Evolutionary conservation across 2,113 vertebrate genomes (phyloP).

Genomic region (Sorex araneus): DNA sequence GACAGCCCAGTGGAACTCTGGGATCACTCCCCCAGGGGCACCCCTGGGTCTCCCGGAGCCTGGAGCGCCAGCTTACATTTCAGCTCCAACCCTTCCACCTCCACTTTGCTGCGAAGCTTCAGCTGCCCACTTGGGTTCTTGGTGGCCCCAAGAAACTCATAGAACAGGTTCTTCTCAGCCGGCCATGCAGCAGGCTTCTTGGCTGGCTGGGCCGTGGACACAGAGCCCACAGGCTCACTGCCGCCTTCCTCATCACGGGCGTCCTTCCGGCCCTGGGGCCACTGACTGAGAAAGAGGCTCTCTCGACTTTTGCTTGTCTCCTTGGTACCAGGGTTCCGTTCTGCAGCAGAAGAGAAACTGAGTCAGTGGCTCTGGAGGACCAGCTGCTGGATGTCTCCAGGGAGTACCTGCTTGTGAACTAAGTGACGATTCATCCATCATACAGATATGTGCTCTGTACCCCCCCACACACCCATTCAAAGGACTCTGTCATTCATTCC

Average conservation of each 20-base stretch:
- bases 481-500: not conserved
- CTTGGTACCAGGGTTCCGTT: conserved; percentile 64
- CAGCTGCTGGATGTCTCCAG: not conserved
- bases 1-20: not conserved
- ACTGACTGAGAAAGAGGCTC: conserved; percentile 68
- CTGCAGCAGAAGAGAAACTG: conserved; percentile 62
- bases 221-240: conserved; percentile 53
- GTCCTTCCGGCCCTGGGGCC: conserved; percentile 76
- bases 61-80: conserved; percentile 66
- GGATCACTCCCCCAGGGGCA: not conserved
- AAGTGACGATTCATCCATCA: not conserved
- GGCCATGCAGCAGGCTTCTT: conserved; percentile 76
- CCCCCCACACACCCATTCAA: not conserved
- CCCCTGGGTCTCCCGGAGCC: too few species aligned
- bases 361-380: conserved; percentile 35
- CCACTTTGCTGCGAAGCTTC: conserved; percentile 76
- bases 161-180: conserved; percentile 75
- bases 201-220: conserved; percentile 1
- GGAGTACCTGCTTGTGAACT: not conserved
- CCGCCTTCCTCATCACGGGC: conserved; percentile 53
- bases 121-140: conserved; percentile 73
- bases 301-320: conserved; percentile 68
- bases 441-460: not conserved
- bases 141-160: conserved; percentile 77
- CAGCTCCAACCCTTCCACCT: conserved; percentile 75